A percentile compares a stretch with the other conserved stretches of the same genome.
phyloP scores from a whole-genome alignment of 1,140 invertebrate species.

The Neodiprion fabricii region DNA sequence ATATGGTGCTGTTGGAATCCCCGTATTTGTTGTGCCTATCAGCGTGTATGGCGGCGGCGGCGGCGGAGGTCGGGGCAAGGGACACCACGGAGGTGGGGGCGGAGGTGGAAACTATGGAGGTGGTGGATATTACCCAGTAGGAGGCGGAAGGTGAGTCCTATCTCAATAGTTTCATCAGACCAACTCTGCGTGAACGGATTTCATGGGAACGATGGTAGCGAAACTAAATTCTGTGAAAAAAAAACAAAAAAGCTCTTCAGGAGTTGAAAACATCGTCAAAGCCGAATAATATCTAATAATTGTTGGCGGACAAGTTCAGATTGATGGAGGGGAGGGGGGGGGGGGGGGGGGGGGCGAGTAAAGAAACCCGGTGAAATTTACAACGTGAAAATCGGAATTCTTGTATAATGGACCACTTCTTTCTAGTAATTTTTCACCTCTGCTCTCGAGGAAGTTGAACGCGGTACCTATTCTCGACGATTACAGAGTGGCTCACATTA shows the following conservation, averaged over 20 bases:
- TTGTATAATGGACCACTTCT: no score
- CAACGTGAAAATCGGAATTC: no score
- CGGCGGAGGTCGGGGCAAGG: not conserved
- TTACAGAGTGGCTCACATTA: no score
- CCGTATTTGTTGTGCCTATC: constrained; percentile 35
- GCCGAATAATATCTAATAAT: not conserved
- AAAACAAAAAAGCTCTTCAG: no score
- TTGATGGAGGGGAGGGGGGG: not conserved
- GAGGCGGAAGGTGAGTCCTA: not conserved
- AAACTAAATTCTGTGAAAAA: no score
- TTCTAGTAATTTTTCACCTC: no score
- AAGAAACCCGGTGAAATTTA: no score
- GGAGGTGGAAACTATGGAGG: constrained; percentile 17
- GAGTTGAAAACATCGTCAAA: not conserved
- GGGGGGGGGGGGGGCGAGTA: constrained; percentile 1
- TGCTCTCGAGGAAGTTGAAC: no score
- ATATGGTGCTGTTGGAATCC: constrained; percentile 23
- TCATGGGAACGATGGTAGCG: no score
- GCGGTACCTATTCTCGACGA: no score
- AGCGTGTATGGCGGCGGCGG: not conserved
- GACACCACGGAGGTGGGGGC: not conserved
- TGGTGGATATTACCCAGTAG: not conserved
- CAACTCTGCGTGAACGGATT: no score
- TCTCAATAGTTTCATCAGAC: not conserved
- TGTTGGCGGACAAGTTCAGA: constrained; percentile 11